Conservation (phyloP, 2,888 invertebrate genomes). For the Dastarcus helophoroides region DNA sequence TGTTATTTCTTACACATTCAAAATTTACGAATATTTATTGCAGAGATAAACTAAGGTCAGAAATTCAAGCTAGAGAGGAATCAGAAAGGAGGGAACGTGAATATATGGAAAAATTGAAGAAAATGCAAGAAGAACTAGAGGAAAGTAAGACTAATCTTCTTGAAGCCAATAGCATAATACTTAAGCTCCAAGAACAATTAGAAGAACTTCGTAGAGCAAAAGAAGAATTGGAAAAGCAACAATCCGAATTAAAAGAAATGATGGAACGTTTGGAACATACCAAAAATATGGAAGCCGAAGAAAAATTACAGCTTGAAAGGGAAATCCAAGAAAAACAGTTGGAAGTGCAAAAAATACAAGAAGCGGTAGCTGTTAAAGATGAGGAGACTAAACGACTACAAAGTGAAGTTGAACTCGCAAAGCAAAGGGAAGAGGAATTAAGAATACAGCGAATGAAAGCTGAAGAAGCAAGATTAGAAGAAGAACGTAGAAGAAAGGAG, state of each 20-base stretch:
- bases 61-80: conserved; percentile 84
- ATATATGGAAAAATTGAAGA: conserved; percentile 49
- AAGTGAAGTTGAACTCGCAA: conserved; percentile 28
- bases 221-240: conserved; percentile 75
- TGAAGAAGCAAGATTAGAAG: conserved; percentile 19
- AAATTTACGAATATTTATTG: conserved; percentile 10
- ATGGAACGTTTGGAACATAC: conserved; percentile 82
- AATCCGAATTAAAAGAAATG: conserved; percentile 76
- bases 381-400: conserved; percentile 28
- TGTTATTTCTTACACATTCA: background rate
- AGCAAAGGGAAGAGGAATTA: conserved; percentile 24
- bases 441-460: conserved; percentile 19
- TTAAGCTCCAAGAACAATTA: conserved; percentile 75
- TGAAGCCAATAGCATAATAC: conserved; percentile 77
- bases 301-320: conserved; percentile 72
- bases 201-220: conserved; percentile 78
- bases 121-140: conserved; percentile 87
- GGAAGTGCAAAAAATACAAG: conserved; percentile 27
- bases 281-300: conserved; percentile 79
- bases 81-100: conserved; percentile 92
- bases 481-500: conserved; percentile 17
- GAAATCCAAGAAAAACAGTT: conserved; percentile 75
- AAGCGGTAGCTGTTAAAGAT: conserved; percentile 28
- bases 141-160: conserved; percentile 59
- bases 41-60: conserved; percentile 80